These are phyloP conservation scores for Sturmia bella DNA, from an alignment of 2,888 invertebrate genomes.

Conservation along the genomic window DNA sequence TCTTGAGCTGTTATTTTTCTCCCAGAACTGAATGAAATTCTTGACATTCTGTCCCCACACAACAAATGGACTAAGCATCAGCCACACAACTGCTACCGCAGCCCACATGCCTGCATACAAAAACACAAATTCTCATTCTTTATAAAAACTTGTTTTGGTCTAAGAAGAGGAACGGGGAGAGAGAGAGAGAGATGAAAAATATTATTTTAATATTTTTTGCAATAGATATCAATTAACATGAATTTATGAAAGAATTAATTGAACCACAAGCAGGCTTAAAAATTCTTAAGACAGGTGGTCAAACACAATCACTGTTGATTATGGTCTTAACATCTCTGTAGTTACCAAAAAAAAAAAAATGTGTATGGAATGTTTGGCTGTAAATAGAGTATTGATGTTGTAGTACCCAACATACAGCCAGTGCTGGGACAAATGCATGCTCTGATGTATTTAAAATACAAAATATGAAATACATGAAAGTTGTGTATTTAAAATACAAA, in stretches of 20 bases:
- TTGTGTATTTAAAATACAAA: no score
- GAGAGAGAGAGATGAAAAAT: no score
- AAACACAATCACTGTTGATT: neutral
- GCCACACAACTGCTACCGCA: neutral
- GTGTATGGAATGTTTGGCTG: no score
- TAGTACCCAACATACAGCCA: no score
- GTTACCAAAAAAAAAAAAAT: no score
- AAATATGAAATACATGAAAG: no score
- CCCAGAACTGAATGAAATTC: constrained; percentile 29
- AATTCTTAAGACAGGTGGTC: constrained; percentile 11
- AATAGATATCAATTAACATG: constrained; percentile 15
- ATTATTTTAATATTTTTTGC: constrained; percentile 39
- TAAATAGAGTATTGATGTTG: no score
- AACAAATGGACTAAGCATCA: constrained; percentile 4
- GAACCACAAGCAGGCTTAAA: neutral
- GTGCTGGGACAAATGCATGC: no score
- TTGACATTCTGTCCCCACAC: constrained; percentile 3
- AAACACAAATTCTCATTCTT: neutral
- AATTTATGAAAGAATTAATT: constrained; percentile 45
- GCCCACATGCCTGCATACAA: neutral
- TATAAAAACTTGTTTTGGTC: constrained; percentile 31
- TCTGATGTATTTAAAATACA: no score
- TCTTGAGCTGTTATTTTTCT: constrained; percentile 20
- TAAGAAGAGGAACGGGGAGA: neutral
- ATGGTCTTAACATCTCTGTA: no score